Base-by-base conservation (phyloP, 2,797 vertebrate genomes). In the Arctocebus calabarensis region DNA sequence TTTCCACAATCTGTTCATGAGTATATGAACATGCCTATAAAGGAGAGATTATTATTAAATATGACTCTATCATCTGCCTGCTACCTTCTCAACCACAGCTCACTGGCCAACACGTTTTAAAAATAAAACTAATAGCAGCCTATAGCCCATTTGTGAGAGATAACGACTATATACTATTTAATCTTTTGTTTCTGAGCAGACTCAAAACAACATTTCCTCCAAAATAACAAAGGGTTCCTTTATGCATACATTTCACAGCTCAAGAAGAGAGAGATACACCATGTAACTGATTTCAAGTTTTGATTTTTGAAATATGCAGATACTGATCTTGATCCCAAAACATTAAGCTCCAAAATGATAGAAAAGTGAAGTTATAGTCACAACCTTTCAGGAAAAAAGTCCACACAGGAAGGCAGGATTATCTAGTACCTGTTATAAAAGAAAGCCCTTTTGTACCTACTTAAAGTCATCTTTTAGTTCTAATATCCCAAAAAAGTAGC, bases 1-100 rank as follows among this genome's bases (percentile, higher is more conserved):
- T 99, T 97, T 99, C 99, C 94, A 99, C 99, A 97, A 99, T 99
- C 98, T 99, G 99, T 93, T 99, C 99, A 4, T 99, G 99, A 93
- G 99, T 99, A 90, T 99, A 99, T 1, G 99, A 99, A 97, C 99
- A 99, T 0, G 99, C 99, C 99, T 99, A 96, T 16, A 96, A 45
- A 45, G 83, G 52, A 96, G 86, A 96, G 0, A 78, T 13, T 92
- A 95, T 68, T 66, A 32, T 96, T 37, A 73, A n/a, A 92, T n/a
- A 85, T 55, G 93, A 88, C 3, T 92, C 32, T 73, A 79, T 45
- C 57, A 89, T 75, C 43, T 85, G 37, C 32, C 37, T 83, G 32
- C 34, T 64, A 70, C 23, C 23, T 88, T 85, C 40, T 83, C 37
- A 29, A 78, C 27, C 75, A 64, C 4, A 82, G 48, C 37, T 85